Evolutionary conservation across 2,888 invertebrate species (phyloP).

Genomic region (Ichneumoninae sp.): DNA sequence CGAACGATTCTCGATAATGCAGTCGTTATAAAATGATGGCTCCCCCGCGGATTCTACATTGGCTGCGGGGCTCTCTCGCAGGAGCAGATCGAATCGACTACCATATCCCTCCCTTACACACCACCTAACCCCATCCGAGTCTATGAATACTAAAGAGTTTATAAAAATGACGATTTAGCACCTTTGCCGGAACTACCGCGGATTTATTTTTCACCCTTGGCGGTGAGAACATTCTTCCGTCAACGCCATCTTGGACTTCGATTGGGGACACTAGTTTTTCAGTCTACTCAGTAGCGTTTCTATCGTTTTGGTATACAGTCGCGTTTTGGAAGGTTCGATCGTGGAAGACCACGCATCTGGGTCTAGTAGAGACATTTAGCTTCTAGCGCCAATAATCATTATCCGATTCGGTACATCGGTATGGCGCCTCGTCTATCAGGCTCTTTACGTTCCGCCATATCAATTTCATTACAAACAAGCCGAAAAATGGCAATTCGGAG

Average conservation of each 20-base stretch:
- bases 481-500: background rate
- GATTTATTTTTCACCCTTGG: slow-evolving; percentile 54
- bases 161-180: slow-evolving; percentile 84
- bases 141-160: slow-evolving; percentile 84
- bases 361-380: background rate
- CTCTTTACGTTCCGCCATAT: background rate
- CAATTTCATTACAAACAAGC: background rate
- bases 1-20: slow-evolving; percentile 75
- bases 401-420: background rate
- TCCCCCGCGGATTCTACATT: slow-evolving; percentile 63
- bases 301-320: background rate
- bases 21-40: slow-evolving; percentile 78
- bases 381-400: background rate
- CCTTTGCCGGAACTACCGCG: slow-evolving; percentile 73
- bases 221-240: slow-evolving; percentile 19
- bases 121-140: slow-evolving; percentile 73
- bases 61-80: slow-evolving; percentile 11
- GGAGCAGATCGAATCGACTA: slow-evolving; percentile 56
- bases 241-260: slow-evolving; percentile 49
- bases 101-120: background rate
- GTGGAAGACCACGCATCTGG: background rate
- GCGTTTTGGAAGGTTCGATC: background rate
- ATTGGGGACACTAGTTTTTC: background rate
- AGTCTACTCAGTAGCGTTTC: background rate
- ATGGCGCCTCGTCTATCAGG: background rate